phyloP scores from a whole-genome alignment of 2,888 invertebrate species.

The Thalpophila matura region DNA sequence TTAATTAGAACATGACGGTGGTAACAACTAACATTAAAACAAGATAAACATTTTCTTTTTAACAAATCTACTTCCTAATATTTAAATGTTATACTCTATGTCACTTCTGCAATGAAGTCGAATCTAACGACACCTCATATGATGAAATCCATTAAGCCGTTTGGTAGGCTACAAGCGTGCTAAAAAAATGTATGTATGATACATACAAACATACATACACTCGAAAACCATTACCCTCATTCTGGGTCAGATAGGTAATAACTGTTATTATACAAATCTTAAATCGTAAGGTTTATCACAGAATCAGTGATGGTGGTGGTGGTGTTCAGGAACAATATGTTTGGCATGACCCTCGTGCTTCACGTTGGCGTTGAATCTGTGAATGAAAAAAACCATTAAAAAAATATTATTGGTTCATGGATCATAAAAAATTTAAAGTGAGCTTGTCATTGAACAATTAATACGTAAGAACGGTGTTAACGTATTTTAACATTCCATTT shows the following conservation, averaged over 20 bases:
- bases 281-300: slow-evolving; percentile 8
- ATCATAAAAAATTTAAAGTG: background rate
- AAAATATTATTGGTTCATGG: background rate
- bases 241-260: too few relatives aligned
- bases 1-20: slow-evolving; percentile 8
- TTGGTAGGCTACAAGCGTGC: too few relatives aligned
- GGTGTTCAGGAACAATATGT: slow-evolving; percentile 59
- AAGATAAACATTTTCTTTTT: too few relatives aligned
- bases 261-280: slow-evolving; percentile 13
- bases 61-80: too few relatives aligned
- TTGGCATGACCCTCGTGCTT: slow-evolving; percentile 62
- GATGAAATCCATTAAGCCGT: too few relatives aligned
- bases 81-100: too few relatives aligned
- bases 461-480: background rate
- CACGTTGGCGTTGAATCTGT: slow-evolving; percentile 72
- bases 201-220: too few relatives aligned
- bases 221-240: too few relatives aligned
- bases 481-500: background rate
- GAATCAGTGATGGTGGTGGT: slow-evolving; percentile 50
- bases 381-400: slow-evolving; percentile 1
- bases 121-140: too few relatives aligned
- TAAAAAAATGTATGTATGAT: too few relatives aligned
- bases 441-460: background rate
- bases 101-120: too few relatives aligned
- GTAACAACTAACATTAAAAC: slow-evolving; percentile 16